A percentile compares a stretch with the other conserved stretches of the same genome.
These are phyloP conservation scores for Brachyhypopomus gauderio DNA, from an alignment of 2,113 vertebrate species.

Conservation along the genomic window DNA sequence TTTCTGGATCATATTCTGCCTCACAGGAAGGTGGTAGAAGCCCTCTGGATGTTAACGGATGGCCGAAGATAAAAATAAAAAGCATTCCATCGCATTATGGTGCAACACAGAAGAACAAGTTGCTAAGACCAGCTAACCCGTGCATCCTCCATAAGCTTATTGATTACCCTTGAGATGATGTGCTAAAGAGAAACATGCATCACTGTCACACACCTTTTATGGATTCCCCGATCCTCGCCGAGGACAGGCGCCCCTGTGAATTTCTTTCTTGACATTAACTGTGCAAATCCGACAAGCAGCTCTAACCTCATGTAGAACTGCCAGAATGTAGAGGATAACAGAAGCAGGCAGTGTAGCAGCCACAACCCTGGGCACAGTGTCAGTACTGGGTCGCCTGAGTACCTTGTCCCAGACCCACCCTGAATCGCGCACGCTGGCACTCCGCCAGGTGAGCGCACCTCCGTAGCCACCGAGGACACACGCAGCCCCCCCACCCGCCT, in stretches of 20 bases:
- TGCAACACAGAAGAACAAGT: background rate
- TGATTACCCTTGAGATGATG: conserved; percentile 8
- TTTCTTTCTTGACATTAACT: background rate
- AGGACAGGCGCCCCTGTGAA: background rate
- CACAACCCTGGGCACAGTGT: conserved; percentile 17
- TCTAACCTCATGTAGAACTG: no score
- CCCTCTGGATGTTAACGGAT: background rate
- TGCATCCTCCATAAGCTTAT: background rate
- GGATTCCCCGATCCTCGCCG: background rate
- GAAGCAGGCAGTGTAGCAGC: background rate
- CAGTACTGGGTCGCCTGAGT: conserved; percentile 28
- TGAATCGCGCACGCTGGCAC: conserved; percentile 53
- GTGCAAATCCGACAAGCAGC: background rate
- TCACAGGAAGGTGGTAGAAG: background rate
- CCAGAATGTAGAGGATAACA: background rate
- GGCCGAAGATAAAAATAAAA: background rate
- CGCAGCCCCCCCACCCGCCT: conserved; percentile 40
- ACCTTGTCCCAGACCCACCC: conserved; percentile 42
- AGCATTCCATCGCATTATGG: background rate
- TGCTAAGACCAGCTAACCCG: background rate
- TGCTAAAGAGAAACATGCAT: conserved; percentile 21
- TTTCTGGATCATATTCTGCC: conserved; percentile 32
- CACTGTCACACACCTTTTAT: conserved; percentile 15
- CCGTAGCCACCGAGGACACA: conserved; percentile 30
- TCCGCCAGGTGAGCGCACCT: conserved; percentile 67